phyloP scores from a whole-genome alignment of 2,888 invertebrate genomes.

The Calliopum simillimum region DNA sequence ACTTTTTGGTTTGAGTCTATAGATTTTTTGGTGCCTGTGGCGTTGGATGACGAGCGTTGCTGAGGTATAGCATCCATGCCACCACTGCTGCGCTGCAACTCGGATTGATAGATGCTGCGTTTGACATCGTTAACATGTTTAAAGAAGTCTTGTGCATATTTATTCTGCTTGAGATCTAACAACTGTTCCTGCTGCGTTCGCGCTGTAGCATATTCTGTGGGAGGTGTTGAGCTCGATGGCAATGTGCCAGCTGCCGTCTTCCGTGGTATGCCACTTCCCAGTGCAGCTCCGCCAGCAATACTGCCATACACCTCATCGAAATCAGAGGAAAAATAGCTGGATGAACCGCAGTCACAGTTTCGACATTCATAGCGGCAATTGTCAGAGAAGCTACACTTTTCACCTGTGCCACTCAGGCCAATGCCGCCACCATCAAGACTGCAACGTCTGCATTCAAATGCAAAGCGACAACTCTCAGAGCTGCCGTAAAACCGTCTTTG shows the following conservation, averaged over 20 bases:
- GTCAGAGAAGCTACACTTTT: slow-evolving; percentile 66
- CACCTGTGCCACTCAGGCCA: slow-evolving; percentile 48
- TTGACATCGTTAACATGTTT: slow-evolving; percentile 68
- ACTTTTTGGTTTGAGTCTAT: slow-evolving; percentile 22
- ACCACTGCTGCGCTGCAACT: slow-evolving; percentile 60
- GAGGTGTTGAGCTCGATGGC: slow-evolving; percentile 49
- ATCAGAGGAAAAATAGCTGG: slow-evolving; percentile 67
- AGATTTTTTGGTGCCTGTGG: slow-evolving; percentile 26
- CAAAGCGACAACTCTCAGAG: slow-evolving; percentile 66
- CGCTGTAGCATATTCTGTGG: slow-evolving; percentile 41
- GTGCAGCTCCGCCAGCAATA: slow-evolving; percentile 46
- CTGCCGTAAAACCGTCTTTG: slow-evolving; percentile 66
- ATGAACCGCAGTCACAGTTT: slow-evolving; percentile 66
- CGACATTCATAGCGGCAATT: slow-evolving; percentile 66
- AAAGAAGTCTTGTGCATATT: slow-evolving; percentile 67
- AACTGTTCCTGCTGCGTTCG: slow-evolving; percentile 52
- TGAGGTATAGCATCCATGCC: slow-evolving; percentile 31
- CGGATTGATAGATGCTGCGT: slow-evolving; percentile 65
- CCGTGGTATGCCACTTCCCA: slow-evolving; percentile 59
- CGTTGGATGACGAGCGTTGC: slow-evolving; percentile 34
- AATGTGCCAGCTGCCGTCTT: slow-evolving; percentile 60
- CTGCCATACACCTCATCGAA: slow-evolving; percentile 65
- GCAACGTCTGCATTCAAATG: slow-evolving; percentile 65
- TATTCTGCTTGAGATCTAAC: slow-evolving; percentile 63
- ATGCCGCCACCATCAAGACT: slow-evolving; percentile 59